Conservation (phyloP, 2,888 invertebrate species). For the Arctia plantaginis region DNA sequence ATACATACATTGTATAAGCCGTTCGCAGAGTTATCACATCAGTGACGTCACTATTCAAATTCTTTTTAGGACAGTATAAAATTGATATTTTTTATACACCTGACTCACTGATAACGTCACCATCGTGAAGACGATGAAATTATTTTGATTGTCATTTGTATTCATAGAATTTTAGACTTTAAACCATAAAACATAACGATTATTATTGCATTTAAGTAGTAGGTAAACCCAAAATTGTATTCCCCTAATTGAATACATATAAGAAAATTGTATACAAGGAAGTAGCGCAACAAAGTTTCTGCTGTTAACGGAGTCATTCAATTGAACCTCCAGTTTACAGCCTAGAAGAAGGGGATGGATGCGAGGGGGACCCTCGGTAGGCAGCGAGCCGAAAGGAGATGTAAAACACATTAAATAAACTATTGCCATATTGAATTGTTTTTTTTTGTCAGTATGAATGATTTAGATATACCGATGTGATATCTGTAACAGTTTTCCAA, state of each 20-base stretch:
- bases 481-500: no score
- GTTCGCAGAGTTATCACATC: constrained; percentile 16
- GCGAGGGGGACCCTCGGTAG: not conserved
- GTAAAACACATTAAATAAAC: not conserved
- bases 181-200: constrained; percentile 15
- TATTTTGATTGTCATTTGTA: constrained; percentile 12
- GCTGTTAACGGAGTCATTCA: not conserved
- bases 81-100: constrained; percentile 46
- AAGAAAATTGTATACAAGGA: not conserved
- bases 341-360: not conserved
- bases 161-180: constrained; percentile 30
- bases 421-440: no score
- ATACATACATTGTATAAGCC: constrained; percentile 15
- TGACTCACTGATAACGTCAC: constrained; percentile 66
- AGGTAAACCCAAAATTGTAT: not conserved
- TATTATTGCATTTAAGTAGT: not conserved
- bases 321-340: not conserved
- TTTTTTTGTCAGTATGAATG: not conserved
- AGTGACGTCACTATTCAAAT: constrained; percentile 47
- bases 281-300: not conserved
- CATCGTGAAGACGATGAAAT: constrained; percentile 31
- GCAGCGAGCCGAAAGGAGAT: not conserved
- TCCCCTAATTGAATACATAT: no score
- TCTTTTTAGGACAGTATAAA: constrained; percentile 33
- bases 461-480: no score